phyloP scores from a whole-genome alignment of 1,140 invertebrate species.

The Scaptomyza graminum region DNA sequence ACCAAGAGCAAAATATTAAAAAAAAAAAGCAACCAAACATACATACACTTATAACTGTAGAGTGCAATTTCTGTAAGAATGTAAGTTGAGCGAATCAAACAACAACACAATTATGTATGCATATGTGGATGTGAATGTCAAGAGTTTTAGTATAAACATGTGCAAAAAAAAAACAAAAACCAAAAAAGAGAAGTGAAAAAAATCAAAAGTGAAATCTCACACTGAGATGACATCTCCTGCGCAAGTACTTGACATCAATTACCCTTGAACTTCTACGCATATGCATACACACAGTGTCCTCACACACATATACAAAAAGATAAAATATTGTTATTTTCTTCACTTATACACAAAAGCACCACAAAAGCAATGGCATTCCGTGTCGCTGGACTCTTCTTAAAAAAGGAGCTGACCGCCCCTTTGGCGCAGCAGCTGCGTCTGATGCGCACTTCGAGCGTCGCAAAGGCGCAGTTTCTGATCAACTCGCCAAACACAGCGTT shows the following conservation, averaged over 20 bases:
- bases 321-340: conserved; percentile 68
- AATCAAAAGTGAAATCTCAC: conserved; percentile 36
- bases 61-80: conserved; percentile 34
- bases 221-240: conserved; percentile 35
- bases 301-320: neutral
- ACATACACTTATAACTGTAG: conserved; percentile 43
- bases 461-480: conserved; percentile 83
- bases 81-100: conserved; percentile 45
- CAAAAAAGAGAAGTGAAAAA: conserved; percentile 1
- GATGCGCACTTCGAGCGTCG: conserved; percentile 39
- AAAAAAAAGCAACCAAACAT: conserved; percentile 21
- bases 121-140: neutral
- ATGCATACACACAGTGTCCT: neutral
- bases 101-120: neutral
- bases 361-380: conserved; percentile 81
- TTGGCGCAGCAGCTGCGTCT: conserved; percentile 58
- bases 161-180: neutral
- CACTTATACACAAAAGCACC: conserved; percentile 38
- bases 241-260: conserved; percentile 2
- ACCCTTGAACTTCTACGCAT: conserved; percentile 31
- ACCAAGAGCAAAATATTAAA: conserved; percentile 37
- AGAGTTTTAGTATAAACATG: conserved; percentile 7
- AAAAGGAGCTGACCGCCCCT: conserved; percentile 65
- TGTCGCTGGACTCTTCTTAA: conserved; percentile 78
- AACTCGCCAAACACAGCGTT: conserved; percentile 89